Conservation (phyloP, 2,888 invertebrate genomes). For the Eumacrocentrus americanus region DNA sequence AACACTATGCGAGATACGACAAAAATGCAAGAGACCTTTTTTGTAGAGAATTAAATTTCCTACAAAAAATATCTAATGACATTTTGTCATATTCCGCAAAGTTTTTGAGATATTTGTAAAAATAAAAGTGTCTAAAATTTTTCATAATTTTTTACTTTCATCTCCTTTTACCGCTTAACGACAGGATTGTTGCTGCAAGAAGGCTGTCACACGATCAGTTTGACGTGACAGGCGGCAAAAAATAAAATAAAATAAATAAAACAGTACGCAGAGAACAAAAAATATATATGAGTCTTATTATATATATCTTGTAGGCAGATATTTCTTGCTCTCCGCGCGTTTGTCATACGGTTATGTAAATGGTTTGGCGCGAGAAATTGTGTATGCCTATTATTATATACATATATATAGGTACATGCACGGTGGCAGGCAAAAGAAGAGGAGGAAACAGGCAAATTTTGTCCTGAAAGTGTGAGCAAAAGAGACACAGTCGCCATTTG, state of each 20-base stretch:
- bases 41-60: no score
- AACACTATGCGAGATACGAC: no score
- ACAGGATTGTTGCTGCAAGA: no score
- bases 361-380: not conserved
- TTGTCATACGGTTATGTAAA: slow-evolving; percentile 16
- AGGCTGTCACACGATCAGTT: no score
- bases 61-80: no score
- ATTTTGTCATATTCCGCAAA: no score
- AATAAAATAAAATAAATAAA: not conserved
- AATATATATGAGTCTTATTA: slow-evolving; percentile 1
- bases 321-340: slow-evolving; percentile 1
- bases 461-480: not conserved
- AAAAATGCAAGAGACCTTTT: no score
- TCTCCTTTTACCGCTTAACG: no score
- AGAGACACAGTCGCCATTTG: slow-evolving; percentile 26
- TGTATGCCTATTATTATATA: no score
- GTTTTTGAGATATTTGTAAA: no score
- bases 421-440: slow-evolving; percentile 1
- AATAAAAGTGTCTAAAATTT: no score
- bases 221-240: not conserved
- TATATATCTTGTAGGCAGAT: slow-evolving; percentile 1
- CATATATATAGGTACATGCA: not conserved
- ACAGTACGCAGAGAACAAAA: not conserved
- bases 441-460: slow-evolving; percentile 18
- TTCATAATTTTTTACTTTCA: no score